Evolutionary conservation across 2,797 vertebrate genomes (phyloP).

Genomic region (Cebuella pygmaea): DNA sequence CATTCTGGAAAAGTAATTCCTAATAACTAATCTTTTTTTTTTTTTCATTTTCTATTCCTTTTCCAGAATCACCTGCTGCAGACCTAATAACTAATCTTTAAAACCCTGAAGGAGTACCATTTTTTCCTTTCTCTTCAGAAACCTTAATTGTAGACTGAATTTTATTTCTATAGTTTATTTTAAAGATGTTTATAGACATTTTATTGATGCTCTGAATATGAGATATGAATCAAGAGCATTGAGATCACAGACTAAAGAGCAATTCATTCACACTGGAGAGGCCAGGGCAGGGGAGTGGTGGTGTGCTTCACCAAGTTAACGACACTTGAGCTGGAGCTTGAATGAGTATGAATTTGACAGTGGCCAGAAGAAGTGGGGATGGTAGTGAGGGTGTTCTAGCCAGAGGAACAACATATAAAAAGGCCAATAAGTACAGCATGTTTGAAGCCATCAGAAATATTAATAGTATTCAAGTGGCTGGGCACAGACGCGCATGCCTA

Average conservation of each 20-base stretch:
- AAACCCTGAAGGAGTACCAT: background rate
- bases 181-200: background rate
- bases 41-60: too few relatives aligned
- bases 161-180: slow-evolving; percentile 16
- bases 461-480: too few relatives aligned
- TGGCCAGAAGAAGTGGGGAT: background rate
- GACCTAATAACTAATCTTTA: background rate
- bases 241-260: slow-evolving; percentile 13
- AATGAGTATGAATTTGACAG: background rate
- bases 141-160: background rate
- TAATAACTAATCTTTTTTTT: background rate
- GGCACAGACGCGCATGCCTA: too few relatives aligned
- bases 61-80: too few relatives aligned
- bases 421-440: background rate
- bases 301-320: background rate
- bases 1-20: slow-evolving; percentile 94
- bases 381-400: background rate
- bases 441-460: background rate
- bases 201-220: background rate
- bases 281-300: too few relatives aligned
- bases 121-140: background rate
- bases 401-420: background rate
- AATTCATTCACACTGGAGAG: slow-evolving; percentile 14
- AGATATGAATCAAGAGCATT: background rate
- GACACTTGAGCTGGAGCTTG: background rate